Conservation (phyloP, 1,140 invertebrate species). For the Atopsyche davidsoni region DNA sequence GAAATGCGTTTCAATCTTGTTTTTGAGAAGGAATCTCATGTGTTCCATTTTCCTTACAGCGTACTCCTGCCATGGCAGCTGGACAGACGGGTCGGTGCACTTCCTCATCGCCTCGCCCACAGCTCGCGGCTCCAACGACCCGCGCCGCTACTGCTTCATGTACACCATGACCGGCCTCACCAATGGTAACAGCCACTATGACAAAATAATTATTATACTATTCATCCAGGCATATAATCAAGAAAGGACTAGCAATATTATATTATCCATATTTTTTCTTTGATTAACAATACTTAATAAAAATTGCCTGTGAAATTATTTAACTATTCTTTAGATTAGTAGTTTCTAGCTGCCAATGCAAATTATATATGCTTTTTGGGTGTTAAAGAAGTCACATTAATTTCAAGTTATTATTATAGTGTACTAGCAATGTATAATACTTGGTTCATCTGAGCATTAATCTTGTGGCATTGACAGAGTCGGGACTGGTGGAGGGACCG, state of each 20-base stretch:
- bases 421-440: neutral
- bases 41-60: slow-evolving; percentile 49
- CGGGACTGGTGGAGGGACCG: neutral
- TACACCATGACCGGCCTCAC: slow-evolving; percentile 37
- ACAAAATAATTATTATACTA: neutral
- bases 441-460: neutral
- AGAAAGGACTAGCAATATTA: neutral
- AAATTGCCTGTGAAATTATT: neutral
- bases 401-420: neutral
- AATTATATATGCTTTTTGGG: too few relatives aligned
- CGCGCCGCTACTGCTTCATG: slow-evolving; percentile 48
- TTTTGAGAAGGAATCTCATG: too few relatives aligned
- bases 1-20: too few relatives aligned
- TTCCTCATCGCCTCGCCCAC: slow-evolving; percentile 64
- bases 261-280: neutral
- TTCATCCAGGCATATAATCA: neutral
- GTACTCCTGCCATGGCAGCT: slow-evolving; percentile 79
- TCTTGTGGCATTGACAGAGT: slow-evolving; percentile 4
- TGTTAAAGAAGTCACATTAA: too few relatives aligned
- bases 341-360: too few relatives aligned
- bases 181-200: slow-evolving; percentile 25
- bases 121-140: slow-evolving; percentile 39
- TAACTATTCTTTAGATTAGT: neutral
- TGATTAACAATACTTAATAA: neutral
- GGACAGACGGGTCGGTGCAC: slow-evolving; percentile 65